Percentiles rank a stretch among this genome's conserved stretches.
phyloP scores from a whole-genome alignment of 2,888 invertebrate species.

The Lepidonotus clava region DNA sequence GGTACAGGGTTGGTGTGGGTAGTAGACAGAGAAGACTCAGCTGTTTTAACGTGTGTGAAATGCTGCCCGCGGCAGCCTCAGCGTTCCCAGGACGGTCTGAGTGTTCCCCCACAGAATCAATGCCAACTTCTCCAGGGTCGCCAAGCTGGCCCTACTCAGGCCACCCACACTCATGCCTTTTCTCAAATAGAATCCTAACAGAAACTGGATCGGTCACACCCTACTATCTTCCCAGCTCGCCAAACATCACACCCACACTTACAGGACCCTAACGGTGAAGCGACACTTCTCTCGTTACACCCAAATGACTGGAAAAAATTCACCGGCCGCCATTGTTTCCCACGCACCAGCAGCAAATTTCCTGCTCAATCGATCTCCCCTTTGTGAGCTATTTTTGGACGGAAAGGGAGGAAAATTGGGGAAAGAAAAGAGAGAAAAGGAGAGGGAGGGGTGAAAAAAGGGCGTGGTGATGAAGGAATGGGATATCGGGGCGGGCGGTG shows the following conservation, averaged over 20 bases:
- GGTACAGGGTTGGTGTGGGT: too few species aligned
- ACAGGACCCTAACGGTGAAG: background rate
- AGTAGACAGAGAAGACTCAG: too few species aligned
- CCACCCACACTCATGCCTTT: too few species aligned
- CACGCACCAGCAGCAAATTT: background rate
- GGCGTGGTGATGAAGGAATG: background rate
- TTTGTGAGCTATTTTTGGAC: background rate
- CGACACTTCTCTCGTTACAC: background rate
- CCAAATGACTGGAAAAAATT: background rate
- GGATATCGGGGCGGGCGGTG: background rate
- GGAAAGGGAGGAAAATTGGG: slow-evolving; percentile 5
- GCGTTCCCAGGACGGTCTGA: background rate
- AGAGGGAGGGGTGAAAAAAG: background rate
- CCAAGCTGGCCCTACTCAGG: too few species aligned
- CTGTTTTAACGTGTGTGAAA: too few species aligned
- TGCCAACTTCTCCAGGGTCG: too few species aligned
- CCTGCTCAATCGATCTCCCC: background rate
- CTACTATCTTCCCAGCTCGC: background rate
- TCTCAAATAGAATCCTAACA: too few species aligned
- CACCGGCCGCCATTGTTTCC: background rate
- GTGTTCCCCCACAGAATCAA: too few species aligned
- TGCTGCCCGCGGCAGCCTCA: background rate
- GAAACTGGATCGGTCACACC: too few species aligned
- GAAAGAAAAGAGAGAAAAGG: background rate
- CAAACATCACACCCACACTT: background rate